Base-by-base conservation (phyloP, 2,113 vertebrate genomes). In the Atractosteus spatula region DNA sequence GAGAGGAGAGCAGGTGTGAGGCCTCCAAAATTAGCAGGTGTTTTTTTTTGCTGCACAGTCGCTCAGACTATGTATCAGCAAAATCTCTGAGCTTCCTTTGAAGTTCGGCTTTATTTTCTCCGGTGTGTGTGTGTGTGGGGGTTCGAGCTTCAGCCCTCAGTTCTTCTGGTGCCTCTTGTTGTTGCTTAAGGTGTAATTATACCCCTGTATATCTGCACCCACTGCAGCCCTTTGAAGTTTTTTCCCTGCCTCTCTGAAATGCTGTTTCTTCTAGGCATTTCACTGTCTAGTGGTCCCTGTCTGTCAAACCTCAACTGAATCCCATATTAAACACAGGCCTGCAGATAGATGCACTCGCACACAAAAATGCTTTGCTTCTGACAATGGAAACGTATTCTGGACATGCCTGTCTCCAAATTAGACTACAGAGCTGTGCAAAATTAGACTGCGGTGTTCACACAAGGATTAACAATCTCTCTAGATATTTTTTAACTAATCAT, bases 151-250 rank as follows among this genome's bases (percentile, higher is more conserved):
- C 45, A 74, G 29, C 55, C 61, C 55, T 62, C 8, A 42, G 66
- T 41, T 62, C 51, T 62, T 44, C 73, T 29, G 51, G 61, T 64
- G 45, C 55, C 13, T 64, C 51, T 56, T 55, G 57, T 47, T 69
- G 69, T 69, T 61, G 59, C 69, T 62, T 55, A 67, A 70, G 56
- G 67, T 74, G 73, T 74, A 74, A 69, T 74, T 74, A 69, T 70
- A 74, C 59, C 66, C 66, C 62, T 65, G 67, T 56, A 69, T 55
- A 55, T 74, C 57, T 69, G 66, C 68, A 59, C 63, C 43, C 51
- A 42, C 61, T 63, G 2, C 29, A n/a, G 16, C 17, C 14, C 68
- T 74, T 74, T 74, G 67, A 74, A 62, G 67, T 74, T 42, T 11
- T 69, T 57, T 45, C 59, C 69, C 42, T 3, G 56, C 45, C 8